Conservation (phyloP, 2,797 vertebrate genomes). For the Gymnopithys bicolor region DNA sequence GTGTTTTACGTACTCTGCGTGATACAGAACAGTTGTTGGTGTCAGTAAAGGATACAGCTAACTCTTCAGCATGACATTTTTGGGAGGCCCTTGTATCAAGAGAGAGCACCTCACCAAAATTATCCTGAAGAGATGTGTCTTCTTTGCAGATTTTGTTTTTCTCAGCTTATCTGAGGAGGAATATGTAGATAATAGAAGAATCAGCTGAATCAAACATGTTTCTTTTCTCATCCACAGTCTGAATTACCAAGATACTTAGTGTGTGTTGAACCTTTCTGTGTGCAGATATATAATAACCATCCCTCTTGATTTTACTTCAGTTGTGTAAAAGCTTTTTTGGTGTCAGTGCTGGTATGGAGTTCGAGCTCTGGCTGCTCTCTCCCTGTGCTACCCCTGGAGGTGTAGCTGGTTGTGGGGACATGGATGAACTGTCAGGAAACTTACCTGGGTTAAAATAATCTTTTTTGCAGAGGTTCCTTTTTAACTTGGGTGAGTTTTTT, state of each 20-base stretch:
- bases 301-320: background rate
- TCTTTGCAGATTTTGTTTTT: background rate
- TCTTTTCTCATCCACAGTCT: background rate
- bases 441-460: background rate
- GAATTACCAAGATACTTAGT: background rate
- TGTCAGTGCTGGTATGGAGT: rapidly evolving
- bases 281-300: background rate
- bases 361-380: background rate
- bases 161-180: background rate
- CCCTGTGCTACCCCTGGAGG: background rate
- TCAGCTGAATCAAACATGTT: background rate
- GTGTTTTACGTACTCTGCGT: background rate
- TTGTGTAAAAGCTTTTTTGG: background rate
- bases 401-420: background rate
- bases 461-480: background rate
- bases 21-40: background rate
- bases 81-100: background rate
- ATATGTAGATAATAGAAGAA: background rate
- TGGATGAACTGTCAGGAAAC: background rate
- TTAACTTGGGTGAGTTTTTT: background rate
- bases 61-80: background rate
- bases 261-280: background rate
- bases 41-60: background rate
- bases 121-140: background rate
- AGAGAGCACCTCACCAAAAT: background rate